Evolutionary conservation across 2,888 invertebrate genomes (phyloP), one percentile per base, ranked within the genome.

Genomic region (Nasonia oneida): DNA sequence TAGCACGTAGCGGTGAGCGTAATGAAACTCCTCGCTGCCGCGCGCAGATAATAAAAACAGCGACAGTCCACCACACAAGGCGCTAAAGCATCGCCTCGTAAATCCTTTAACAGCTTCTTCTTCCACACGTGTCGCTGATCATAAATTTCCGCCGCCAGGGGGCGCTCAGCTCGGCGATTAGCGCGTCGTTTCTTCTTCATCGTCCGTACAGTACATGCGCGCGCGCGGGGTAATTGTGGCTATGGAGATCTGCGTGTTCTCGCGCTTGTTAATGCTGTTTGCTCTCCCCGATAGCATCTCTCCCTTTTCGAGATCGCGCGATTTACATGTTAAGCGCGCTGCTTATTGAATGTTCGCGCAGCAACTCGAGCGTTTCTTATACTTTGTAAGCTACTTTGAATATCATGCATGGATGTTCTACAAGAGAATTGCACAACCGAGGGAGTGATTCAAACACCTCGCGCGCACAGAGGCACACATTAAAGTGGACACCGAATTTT

Each of bases 41-140:
- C n/a, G 73, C 14, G 14, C 1, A 61, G 57, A 61, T 23, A 61
- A 61, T 73, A 33, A 67, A 33, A 67, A 37, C 37, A 67, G 67
- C 14, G 67, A 67, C 47, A 47, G 47, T 47, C 12, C 12, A 47
- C 47, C 12, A 47, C 47, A 10, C 61, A 23, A 61, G 61, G 67
- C 33, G 67, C 14, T 12, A 67, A 33, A 29, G 3, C 29, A 33
- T 29, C 33, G 67, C 12, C 74, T 81, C 74, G 81, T 74, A 75
- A 75, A 82, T 50, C 23, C 37, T 18, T 1, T 82, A 67, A 81
- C 42, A 42, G 71, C 61, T 81, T 81, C 81, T 73, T 42, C 42
- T 39, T 33, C 29, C 67, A 42, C 18, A 78, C 79, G 79, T 70
- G 79, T 79, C 67, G 23, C 14, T 50, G 53, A 37, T 71, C 71